Evolutionary conservation across 1,140 invertebrate genomes (phyloP), one percentile per base, ranked within the genome.

Genomic region (Bombus difficillimus): DNA sequence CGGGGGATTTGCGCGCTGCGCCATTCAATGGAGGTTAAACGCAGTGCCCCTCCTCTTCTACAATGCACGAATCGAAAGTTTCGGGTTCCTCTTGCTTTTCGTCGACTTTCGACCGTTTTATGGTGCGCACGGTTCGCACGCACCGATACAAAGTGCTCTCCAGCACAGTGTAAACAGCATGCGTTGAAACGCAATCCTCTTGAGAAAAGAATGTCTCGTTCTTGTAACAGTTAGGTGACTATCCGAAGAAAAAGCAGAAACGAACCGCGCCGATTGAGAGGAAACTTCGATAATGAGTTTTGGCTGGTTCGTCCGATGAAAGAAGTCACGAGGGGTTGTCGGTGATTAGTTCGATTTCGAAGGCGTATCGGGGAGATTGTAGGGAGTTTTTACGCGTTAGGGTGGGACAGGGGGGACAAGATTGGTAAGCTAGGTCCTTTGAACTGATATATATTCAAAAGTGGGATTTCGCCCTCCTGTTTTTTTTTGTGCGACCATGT

Each of bases 111-210:
- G 4, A 77, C 28, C 25, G 15, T 10, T 10, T 53, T 53, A 53
- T 8, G 47, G 47, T 53, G 18, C 47, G 18, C 47, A 8, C 57
- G 18, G 5, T 3, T 2, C 3, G 4, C 18, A 43, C 74, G 2
- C 68, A 90, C 84, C 88, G 85, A 86, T 74, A 78, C 66, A 73
- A 75, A 69, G 88, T 75, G 71, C 64, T 73, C 85, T 89, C 74
- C 79, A 86, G 91, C 64, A 83, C 74, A 84, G 68, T 57, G 85
- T 85, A 92, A 92, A 92, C 86, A 90, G 43, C 41, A 73, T 83
- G 79, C 77, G 77, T 76, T 76, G 86, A 22, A 53, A 53, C 59
- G 59, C 28, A n/a, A 12, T 62, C 28, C 59, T 28, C 59, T 62
- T n/a, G 12, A 62, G 59, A n/a, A n/a, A 62, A n/a, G 28, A 62